A percentile compares a stretch with the other conserved stretches of the same genome.
Conservation (phyloP, 2,888 invertebrate genomes). For the Andrena fulva region DNA sequence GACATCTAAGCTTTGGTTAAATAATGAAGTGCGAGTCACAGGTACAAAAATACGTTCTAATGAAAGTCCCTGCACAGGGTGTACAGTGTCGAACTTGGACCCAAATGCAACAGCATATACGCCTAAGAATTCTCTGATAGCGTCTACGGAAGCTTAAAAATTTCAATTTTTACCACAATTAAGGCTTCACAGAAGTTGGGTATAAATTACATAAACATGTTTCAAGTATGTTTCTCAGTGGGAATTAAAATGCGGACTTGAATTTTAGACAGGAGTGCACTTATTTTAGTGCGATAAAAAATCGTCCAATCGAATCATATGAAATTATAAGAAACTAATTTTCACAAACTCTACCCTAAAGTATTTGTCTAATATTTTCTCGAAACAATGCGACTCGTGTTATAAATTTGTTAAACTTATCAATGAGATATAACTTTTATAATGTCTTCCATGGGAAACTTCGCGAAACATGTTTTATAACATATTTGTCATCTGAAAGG, state of each 20-base stretch:
- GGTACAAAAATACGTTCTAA: constrained; percentile 81
- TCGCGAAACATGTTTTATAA: constrained; percentile 71
- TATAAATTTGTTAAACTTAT: constrained; percentile 33
- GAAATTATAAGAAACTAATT: constrained; percentile 3
- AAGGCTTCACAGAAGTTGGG: constrained; percentile 67
- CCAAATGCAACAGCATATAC: constrained; percentile 97
- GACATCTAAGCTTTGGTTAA: constrained; percentile 88
- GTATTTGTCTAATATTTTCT: constrained; percentile 32
- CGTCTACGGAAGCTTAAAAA: constrained; percentile 87
- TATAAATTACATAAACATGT: constrained; percentile 72
- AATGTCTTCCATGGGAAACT: constrained; percentile 69
- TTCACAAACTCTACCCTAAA: constrained; percentile 22
- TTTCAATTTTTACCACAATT: constrained; percentile 49
- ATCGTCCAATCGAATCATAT: background rate
- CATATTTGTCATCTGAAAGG: constrained; percentile 60
- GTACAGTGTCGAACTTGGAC: constrained; percentile 89
- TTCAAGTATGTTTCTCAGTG: constrained; percentile 71
- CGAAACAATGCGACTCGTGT: constrained; percentile 26
- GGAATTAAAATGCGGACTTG: constrained; percentile 41
- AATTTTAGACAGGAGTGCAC: constrained; percentile 24
- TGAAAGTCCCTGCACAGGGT: constrained; percentile 83
- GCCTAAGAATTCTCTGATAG: constrained; percentile 90
- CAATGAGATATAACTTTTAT: constrained; percentile 37
- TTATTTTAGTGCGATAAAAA: constrained; percentile 12
- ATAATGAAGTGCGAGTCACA: constrained; percentile 81